Conservation (phyloP, 2,113 vertebrate species). For the Oryzias woworae region DNA sequence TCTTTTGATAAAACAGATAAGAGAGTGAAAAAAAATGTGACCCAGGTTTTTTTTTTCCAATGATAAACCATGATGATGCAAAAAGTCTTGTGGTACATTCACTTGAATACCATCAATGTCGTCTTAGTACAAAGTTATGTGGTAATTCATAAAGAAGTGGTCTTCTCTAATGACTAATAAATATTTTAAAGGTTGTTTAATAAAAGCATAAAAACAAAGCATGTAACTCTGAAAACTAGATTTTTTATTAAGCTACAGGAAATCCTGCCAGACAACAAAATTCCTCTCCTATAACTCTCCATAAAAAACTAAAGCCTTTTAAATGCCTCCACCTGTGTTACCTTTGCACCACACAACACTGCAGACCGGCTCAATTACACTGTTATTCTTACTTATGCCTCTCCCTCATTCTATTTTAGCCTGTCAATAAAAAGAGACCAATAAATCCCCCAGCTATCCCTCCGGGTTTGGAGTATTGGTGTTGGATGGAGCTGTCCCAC, state of each 20-base stretch:
- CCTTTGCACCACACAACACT: constrained; percentile 47
- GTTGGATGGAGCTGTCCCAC: constrained; percentile 63
- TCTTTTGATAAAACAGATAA: constrained; percentile 51
- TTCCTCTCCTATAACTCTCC: constrained; percentile 38
- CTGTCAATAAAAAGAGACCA: constrained; percentile 68
- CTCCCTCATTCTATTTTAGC: constrained; percentile 51
- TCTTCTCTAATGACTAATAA: constrained; percentile 30
- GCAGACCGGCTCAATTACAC: constrained; percentile 61
- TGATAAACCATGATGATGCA: constrained; percentile 24
- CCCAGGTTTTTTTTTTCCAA: constrained; percentile 21
- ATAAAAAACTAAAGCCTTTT: constrained; percentile 47
- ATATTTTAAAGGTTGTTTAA: constrained; percentile 31
- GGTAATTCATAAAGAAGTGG: constrained; percentile 6
- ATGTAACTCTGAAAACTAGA: constrained; percentile 41
- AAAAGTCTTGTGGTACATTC: constrained; percentile 4
- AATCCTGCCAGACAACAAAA: constrained; percentile 50
- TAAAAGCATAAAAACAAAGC: constrained; percentile 29
- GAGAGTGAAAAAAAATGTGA: constrained; percentile 26
- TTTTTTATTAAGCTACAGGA: constrained; percentile 50
- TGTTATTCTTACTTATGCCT: constrained; percentile 73
- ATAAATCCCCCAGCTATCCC: constrained; percentile 72
- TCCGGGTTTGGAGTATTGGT: constrained; percentile 68
- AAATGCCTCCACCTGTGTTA: constrained; percentile 57
- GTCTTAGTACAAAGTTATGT: neutral
- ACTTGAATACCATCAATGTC: neutral